phyloP scores from a whole-genome alignment of 2,113 vertebrate genomes.

The Scolopax mira region DNA sequence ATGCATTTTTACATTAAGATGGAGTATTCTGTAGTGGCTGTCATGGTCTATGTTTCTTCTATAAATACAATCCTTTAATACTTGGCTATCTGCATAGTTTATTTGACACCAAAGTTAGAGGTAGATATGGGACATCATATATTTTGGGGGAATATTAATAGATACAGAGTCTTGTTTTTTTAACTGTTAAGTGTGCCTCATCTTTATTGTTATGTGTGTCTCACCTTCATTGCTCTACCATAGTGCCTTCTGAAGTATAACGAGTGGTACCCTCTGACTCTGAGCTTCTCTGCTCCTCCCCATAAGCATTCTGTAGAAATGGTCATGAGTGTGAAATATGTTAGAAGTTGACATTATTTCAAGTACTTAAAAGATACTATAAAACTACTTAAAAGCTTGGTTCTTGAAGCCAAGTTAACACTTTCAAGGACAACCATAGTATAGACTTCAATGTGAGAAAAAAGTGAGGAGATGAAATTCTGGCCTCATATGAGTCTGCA shows the following conservation, averaged over 20 bases:
- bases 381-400: background rate
- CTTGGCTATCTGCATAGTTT: background rate
- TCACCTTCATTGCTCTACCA: background rate
- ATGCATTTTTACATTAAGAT: constrained; percentile 78
- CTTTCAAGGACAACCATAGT: background rate
- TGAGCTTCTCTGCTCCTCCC: background rate
- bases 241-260: constrained; percentile 36
- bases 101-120: background rate
- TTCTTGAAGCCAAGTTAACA: background rate
- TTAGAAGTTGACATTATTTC: background rate
- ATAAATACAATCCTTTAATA: background rate
- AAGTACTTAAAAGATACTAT: background rate
- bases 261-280: background rate
- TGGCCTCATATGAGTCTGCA: background rate
- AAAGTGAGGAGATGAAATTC: background rate
- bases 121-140: background rate
- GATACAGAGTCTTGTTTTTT: background rate
- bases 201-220: background rate
- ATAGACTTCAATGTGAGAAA: background rate
- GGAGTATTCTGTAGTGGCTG: background rate
- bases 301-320: background rate
- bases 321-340: background rate
- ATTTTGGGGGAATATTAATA: background rate
- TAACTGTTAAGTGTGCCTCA: constrained; percentile 11
- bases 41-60: background rate